Conservation (phyloP, 1,140 invertebrate genomes). For the Antheraea mylitta region DNA sequence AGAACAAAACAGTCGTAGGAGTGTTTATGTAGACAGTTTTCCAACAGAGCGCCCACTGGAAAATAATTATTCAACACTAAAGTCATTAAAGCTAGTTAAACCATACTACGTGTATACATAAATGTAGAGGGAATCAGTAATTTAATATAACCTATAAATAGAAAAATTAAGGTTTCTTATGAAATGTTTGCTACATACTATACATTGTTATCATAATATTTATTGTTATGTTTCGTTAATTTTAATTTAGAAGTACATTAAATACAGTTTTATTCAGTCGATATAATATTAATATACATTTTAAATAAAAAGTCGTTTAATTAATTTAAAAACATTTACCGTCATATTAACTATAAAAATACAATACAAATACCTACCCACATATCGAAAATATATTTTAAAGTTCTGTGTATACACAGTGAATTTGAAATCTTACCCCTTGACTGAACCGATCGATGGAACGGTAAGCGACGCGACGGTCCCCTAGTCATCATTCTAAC, state of each 20-base stretch:
- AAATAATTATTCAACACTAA: not conserved
- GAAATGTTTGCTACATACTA: not conserved
- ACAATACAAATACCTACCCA: not conserved
- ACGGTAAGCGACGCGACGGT: conserved; percentile 15
- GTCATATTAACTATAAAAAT: no score
- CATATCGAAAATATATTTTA: not conserved
- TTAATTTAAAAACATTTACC: no score
- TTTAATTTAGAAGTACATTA: no score
- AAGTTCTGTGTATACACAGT: conserved; percentile 17
- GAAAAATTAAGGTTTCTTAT: not conserved
- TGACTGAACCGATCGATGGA: conserved; percentile 31
- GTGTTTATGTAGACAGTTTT: not conserved
- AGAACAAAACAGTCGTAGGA: not conserved
- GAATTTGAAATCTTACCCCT: conserved; percentile 32
- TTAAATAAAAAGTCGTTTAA: no score
- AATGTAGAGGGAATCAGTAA: not conserved
- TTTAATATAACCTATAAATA: not conserved
- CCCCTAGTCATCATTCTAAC: conserved; percentile 34
- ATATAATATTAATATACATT: no score
- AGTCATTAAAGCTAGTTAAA: not conserved
- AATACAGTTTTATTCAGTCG: no score
- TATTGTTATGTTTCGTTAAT: no score
- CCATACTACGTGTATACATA: not conserved
- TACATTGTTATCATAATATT: no score
- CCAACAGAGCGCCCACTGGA: not conserved